Conservation (phyloP, 2,113 vertebrate genomes). For the Rhynchomys soricoides region DNA sequence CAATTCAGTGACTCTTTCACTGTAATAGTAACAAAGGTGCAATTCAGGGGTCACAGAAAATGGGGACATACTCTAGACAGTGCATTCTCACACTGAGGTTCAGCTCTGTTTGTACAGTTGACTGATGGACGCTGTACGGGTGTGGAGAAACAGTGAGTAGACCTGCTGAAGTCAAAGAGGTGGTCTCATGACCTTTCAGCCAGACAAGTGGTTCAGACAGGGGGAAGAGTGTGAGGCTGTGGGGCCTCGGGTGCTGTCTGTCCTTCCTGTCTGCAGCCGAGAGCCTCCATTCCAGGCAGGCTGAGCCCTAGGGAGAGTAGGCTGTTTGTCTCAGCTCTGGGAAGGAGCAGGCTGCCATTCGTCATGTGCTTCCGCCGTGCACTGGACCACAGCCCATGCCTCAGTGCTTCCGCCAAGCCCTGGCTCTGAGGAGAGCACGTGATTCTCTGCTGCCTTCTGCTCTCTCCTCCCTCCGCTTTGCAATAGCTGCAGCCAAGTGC, state of each 20-base stretch:
- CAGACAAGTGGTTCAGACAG: background rate
- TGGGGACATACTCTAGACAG: background rate
- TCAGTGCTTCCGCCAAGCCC: constrained; percentile 43
- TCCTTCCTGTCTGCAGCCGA: background rate
- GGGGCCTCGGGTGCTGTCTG: background rate
- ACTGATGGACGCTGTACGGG: background rate
- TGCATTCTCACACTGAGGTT: background rate
- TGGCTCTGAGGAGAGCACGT: constrained; percentile 35
- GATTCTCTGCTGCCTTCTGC: constrained; percentile 46
- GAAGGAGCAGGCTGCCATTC: background rate
- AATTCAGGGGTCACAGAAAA: background rate
- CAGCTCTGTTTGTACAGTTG: background rate
- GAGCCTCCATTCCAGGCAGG: background rate
- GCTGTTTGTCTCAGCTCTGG: constrained; percentile 22
- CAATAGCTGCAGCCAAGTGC: background rate
- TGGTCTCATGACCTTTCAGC: background rate
- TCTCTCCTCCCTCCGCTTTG: background rate
- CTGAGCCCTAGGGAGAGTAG: background rate
- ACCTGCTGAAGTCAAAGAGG: background rate
- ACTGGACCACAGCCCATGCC: constrained; percentile 43
- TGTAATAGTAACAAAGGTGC: background rate
- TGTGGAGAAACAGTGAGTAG: background rate
- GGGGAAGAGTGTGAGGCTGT: background rate
- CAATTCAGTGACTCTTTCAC: constrained; percentile 38
- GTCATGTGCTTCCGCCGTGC: constrained; percentile 33